A percentile compares a stretch with the other conserved stretches of the same genome.
phyloP scores from a whole-genome alignment of 1,140 invertebrate species.

The Psilanteris sp. region DNA sequence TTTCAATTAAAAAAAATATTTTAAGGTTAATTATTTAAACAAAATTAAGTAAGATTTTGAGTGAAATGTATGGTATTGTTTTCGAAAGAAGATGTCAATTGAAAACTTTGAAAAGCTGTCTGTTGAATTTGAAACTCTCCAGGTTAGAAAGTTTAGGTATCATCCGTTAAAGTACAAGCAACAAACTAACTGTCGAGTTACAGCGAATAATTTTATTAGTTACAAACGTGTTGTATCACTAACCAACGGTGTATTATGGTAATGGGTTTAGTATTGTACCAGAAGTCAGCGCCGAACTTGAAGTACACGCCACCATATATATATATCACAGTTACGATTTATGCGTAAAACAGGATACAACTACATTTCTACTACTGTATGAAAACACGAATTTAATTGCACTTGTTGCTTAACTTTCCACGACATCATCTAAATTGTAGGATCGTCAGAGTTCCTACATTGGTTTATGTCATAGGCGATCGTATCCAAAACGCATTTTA shows the following conservation, averaged over 20 bases:
- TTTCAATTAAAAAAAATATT: no score
- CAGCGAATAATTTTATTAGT: constrained; percentile 56
- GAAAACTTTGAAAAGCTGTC: no score
- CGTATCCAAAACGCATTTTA: constrained; percentile 4
- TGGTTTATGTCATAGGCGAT: constrained; percentile 7
- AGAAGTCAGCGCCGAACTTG: constrained; percentile 58
- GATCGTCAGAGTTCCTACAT: constrained; percentile 14
- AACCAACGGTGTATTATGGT: constrained; percentile 63
- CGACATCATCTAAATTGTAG: constrained; percentile 23
- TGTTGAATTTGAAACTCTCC: neutral
- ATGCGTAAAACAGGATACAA: constrained; percentile 51
- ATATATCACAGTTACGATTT: constrained; percentile 53
- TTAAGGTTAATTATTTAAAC: no score
- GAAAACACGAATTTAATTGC: constrained; percentile 58
- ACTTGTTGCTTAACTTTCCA: constrained; percentile 59
- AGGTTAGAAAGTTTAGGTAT: constrained; percentile 33
- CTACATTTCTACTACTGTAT: constrained; percentile 41
- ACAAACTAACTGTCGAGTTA: constrained; percentile 56
- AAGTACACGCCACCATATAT: constrained; percentile 45
- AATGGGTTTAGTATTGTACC: constrained; percentile 58
- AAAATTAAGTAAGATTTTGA: no score
- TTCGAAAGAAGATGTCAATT: no score
- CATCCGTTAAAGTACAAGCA: constrained; percentile 43
- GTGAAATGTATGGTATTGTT: no score
- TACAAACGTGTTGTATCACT: constrained; percentile 57